phyloP scores from a whole-genome alignment of 2,113 vertebrate genomes.

The Gasterosteus aculeatus region DNA sequence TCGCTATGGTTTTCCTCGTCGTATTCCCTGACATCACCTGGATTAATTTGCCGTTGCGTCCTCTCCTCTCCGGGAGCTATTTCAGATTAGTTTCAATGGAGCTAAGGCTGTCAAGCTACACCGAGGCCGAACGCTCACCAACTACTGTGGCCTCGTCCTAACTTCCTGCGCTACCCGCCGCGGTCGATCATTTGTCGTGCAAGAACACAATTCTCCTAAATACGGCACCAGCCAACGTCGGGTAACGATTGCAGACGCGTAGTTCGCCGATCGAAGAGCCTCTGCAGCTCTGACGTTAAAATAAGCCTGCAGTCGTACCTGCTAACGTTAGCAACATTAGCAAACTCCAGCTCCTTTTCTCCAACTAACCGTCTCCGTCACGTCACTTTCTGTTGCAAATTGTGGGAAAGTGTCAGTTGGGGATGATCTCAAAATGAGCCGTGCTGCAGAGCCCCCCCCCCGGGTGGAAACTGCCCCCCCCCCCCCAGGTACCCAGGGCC shows the following conservation, averaged over 20 bases:
- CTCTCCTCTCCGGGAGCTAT: neutral
- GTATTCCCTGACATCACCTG: neutral
- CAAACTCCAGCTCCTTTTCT: constrained; percentile 6
- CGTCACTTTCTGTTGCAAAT: neutral
- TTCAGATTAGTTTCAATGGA: constrained; percentile 40
- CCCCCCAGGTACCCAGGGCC: neutral
- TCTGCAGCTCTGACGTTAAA: neutral
- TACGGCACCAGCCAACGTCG: neutral
- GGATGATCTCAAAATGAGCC: neutral
- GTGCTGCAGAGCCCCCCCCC: neutral
- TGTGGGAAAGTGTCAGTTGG: neutral
- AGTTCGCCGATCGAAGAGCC: neutral
- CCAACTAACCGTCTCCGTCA: neutral
- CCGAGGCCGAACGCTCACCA: constrained; percentile 53
- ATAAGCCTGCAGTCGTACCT: constrained; percentile 26
- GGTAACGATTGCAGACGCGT: neutral
- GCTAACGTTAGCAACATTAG: constrained; percentile 37
- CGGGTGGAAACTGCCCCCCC: neutral
- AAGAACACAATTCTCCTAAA: neutral
- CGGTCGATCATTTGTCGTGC: neutral
- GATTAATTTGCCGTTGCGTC: neutral
- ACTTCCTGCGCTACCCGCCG: constrained; percentile 56
- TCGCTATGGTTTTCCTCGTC: neutral
- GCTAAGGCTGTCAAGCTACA: constrained; percentile 42
- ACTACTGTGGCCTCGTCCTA: constrained; percentile 68